These are phyloP conservation scores for Idaea straminata DNA, from an alignment of 2,888 invertebrate genomes.

Conservation along the genomic window DNA sequence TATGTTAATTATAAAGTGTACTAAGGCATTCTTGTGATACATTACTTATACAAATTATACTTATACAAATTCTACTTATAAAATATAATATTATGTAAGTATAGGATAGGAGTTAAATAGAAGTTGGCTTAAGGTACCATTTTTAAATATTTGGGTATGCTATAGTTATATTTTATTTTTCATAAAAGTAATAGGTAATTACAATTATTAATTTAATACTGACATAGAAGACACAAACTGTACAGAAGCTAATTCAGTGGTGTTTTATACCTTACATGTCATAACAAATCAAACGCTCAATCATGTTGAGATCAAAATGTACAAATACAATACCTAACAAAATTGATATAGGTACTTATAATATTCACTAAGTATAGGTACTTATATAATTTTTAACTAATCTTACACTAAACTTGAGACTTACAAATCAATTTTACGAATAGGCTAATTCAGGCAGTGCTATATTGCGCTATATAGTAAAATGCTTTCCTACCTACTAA, in stretches of 20 bases:
- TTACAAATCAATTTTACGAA: conserved; percentile 38
- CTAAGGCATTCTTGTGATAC: conserved; percentile 56
- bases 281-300: conserved; percentile 70
- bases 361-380: not conserved
- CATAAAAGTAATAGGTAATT: conserved; percentile 12
- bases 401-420: conserved; percentile 14
- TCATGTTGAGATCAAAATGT: conserved; percentile 80
- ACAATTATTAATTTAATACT: conserved; percentile 38
- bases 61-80: conserved; percentile 23
- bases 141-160: not conserved
- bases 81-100: conserved; percentile 9
- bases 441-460: conserved; percentile 72
- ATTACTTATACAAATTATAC: conserved; percentile 25
- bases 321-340: conserved; percentile 55
- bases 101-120: conserved; percentile 20
- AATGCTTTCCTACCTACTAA: conserved; percentile 48
- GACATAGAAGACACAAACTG: conserved; percentile 68
- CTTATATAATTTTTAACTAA: conserved; percentile 1
- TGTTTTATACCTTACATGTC: conserved; percentile 78
- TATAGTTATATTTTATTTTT: conserved; percentile 10
- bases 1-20: conserved; percentile 2
- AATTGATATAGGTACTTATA: conserved; percentile 35
- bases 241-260: conserved; percentile 77
- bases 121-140: conserved; percentile 15
- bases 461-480: conserved; percentile 65